These are phyloP conservation scores for Tupiocoris notatus DNA, from an alignment of 2,888 invertebrate genomes.

Conservation along the genomic window DNA sequence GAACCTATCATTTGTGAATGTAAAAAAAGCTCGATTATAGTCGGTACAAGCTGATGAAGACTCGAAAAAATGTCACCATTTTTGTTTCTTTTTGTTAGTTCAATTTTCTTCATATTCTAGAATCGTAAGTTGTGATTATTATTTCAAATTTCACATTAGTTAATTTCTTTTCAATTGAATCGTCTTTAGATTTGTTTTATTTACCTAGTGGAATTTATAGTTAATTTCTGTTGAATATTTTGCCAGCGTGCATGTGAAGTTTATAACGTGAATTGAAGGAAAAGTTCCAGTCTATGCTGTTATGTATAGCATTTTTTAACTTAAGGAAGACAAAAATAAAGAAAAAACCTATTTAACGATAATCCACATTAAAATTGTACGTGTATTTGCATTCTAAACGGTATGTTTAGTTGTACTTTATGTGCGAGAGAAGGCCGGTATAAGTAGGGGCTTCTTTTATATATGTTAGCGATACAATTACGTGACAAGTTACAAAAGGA, in stretches of 20 bases:
- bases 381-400: constrained; percentile 46
- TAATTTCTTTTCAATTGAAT: constrained; percentile 47
- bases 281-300: constrained; percentile 41
- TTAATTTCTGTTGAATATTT: constrained; percentile 46
- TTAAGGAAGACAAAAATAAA: constrained; percentile 13
- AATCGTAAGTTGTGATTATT: constrained; percentile 32
- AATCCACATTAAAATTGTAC: constrained; percentile 38
- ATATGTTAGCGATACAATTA: constrained; percentile 44
- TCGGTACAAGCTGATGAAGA: background rate
- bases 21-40: background rate
- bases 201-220: constrained; percentile 48
- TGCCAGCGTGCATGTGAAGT: constrained; percentile 45
- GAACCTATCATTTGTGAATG: too few relatives aligned
- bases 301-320: constrained; percentile 33
- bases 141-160: constrained; percentile 42
- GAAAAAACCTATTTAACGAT: constrained; percentile 34
- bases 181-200: constrained; percentile 47
- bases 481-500: constrained; percentile 42
- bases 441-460: constrained; percentile 48
- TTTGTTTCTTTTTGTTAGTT: constrained; percentile 21
- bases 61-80: background rate
- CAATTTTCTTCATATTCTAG: constrained; percentile 26
- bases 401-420: constrained; percentile 46
- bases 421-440: constrained; percentile 44
- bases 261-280: constrained; percentile 34